Conservation (phyloP, 2,888 invertebrate genomes). For the Anaspis maculata region DNA sequence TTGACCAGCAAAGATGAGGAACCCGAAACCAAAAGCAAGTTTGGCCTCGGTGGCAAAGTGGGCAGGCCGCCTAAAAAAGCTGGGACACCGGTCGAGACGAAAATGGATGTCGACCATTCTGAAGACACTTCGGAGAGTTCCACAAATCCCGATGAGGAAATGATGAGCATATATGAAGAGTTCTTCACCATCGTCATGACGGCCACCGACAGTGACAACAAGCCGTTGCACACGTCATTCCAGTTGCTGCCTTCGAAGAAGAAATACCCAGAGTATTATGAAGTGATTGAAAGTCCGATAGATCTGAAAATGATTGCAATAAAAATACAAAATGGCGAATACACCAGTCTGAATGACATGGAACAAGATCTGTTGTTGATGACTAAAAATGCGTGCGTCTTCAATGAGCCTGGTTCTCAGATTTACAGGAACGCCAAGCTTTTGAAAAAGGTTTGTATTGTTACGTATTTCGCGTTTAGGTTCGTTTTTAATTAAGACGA, state of each 20-base stretch:
- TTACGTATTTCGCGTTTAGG: too few species aligned
- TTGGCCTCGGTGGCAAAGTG: slow-evolving; percentile 47
- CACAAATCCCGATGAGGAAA: slow-evolving; percentile 64
- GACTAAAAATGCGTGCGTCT: slow-evolving; percentile 91
- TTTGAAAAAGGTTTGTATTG: slow-evolving; percentile 73
- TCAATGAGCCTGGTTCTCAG: slow-evolving; percentile 93
- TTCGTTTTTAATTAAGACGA: too few species aligned
- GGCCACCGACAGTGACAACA: slow-evolving; percentile 71
- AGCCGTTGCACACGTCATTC: slow-evolving; percentile 81
- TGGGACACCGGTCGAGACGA: slow-evolving; percentile 22
- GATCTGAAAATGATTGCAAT: slow-evolving; percentile 89
- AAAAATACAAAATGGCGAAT: slow-evolving; percentile 80
- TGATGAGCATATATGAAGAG: slow-evolving; percentile 74
- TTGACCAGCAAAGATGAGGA: slow-evolving; percentile 40
- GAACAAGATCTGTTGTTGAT: slow-evolving; percentile 85
- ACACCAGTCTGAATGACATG: slow-evolving; percentile 68
- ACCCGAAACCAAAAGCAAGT: slow-evolving; percentile 41
- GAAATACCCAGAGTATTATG: slow-evolving; percentile 92
- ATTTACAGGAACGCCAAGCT: slow-evolving; percentile 93
- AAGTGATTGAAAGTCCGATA: slow-evolving; percentile 87
- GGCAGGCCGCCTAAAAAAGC: slow-evolving; percentile 11
- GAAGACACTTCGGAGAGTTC: slow-evolving; percentile 66
- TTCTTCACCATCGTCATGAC: slow-evolving; percentile 83
- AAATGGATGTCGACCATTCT: slow-evolving; percentile 47
- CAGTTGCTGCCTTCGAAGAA: slow-evolving; percentile 87